Evolutionary conservation across 2,797 vertebrate species (phyloP).

Genomic region (Hipposideros larvatus): DNA sequence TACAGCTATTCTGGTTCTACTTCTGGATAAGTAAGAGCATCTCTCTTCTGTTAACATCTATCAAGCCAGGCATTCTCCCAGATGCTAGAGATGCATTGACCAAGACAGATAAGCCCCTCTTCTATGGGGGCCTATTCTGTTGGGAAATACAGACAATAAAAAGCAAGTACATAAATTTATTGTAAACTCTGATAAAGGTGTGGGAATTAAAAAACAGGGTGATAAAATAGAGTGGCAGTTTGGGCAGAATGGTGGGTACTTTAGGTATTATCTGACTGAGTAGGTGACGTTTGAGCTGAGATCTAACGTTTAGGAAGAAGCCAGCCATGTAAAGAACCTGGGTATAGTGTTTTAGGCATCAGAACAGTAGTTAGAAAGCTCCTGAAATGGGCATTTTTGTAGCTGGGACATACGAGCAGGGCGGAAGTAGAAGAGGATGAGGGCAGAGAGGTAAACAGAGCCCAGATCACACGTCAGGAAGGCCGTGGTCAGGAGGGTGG

Average conservation of each 20-base stretch:
- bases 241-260: neutral
- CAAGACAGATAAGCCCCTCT: neutral
- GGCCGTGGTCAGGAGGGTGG: neutral
- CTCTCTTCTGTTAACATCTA: neutral
- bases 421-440: neutral
- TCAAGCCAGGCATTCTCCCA: neutral
- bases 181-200: neutral
- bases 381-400: neutral
- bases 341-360: neutral
- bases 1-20: neutral
- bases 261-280: neutral
- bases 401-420: neutral
- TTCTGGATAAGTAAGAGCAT: neutral
- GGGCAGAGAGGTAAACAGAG: neutral
- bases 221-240: neutral
- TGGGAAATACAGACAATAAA: neutral
- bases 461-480: neutral
- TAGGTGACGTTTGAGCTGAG: constrained; percentile 19
- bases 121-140: neutral
- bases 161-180: neutral
- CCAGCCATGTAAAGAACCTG: neutral
- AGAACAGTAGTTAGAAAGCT: neutral
- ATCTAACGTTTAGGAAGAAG: constrained; percentile 20
- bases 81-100: neutral
- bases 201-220: neutral